Conservation (phyloP, 2,113 vertebrate genomes). For the Pseudorectes ferrugineus region DNA sequence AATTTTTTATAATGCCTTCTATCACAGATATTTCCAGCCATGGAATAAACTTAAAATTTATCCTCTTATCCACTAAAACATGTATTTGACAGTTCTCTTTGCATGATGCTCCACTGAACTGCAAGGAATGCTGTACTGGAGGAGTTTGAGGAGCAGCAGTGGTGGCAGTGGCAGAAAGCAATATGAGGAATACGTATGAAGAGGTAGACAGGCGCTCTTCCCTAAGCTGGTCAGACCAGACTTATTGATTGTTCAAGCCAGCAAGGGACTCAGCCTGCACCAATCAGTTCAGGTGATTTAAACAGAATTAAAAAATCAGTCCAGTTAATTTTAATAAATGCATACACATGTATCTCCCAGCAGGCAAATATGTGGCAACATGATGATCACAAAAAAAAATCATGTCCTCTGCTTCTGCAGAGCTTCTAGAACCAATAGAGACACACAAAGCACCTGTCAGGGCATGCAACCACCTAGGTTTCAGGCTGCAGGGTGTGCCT, state of each 20-base stretch:
- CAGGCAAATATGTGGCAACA: neutral
- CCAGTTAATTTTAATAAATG: neutral
- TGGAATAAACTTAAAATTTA: neutral
- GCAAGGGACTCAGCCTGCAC: neutral
- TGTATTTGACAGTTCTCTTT: neutral
- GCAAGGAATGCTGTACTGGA: neutral
- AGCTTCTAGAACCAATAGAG: neutral
- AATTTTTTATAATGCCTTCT: neutral
- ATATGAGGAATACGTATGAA: neutral
- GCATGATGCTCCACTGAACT: neutral
- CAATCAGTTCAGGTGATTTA: neutral
- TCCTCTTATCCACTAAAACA: neutral
- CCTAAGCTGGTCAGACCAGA: neutral
- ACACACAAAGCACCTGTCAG: neutral
- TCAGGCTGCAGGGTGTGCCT: neutral
- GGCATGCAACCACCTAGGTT: neutral
- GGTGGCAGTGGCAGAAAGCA: neutral
- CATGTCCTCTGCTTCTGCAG: neutral
- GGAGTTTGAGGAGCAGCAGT: neutral
- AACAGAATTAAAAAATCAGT: neutral
- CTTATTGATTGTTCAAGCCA: neutral
- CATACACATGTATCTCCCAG: neutral
- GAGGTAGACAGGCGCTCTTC: rapidly evolving
- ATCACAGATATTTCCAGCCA: neutral
- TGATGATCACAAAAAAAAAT: neutral